Evolutionary conservation across 2,888 invertebrate genomes (phyloP).

Genomic region (Caenorhabditis imperialis): DNA sequence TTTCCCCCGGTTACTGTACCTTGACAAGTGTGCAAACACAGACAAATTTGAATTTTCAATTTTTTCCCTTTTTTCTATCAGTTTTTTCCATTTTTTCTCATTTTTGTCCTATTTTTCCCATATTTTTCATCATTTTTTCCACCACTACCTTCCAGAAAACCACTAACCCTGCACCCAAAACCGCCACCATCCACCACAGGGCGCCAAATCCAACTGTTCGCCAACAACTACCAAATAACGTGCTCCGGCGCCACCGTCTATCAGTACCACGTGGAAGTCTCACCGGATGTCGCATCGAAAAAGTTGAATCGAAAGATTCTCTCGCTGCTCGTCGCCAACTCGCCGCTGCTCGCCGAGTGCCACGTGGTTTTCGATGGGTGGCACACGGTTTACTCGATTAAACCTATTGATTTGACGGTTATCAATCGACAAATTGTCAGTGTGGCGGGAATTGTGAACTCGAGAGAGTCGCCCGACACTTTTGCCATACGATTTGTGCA

Average conservation of each 20-base stretch:
- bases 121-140: background rate
- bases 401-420: background rate
- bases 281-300: slow-evolving; percentile 34
- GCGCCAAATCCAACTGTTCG: slow-evolving; percentile 5
- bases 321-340: background rate
- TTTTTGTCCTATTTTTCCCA: slow-evolving; percentile 1
- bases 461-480: slow-evolving; percentile 10
- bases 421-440: slow-evolving; percentile 13
- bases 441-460: slow-evolving; percentile 11
- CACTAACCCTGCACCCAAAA: background rate
- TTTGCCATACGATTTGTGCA: slow-evolving; percentile 5
- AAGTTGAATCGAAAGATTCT: slow-evolving; percentile 36
- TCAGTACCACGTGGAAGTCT: slow-evolving; percentile 26
- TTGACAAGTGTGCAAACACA: no score
- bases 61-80: no score
- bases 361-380: slow-evolving; percentile 36
- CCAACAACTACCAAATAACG: slow-evolving; percentile 37
- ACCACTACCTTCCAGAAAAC: slow-evolving; percentile 25
- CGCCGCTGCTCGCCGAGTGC: background rate
- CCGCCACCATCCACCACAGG: slow-evolving; percentile 3
- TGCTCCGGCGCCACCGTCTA: slow-evolving; percentile 12
- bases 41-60: no score
- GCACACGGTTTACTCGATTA: slow-evolving; percentile 25
- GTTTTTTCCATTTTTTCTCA: no score
- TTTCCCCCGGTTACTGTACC: no score